Conservation (phyloP, 1,140 invertebrate species). For the Lethrus apterus region DNA sequence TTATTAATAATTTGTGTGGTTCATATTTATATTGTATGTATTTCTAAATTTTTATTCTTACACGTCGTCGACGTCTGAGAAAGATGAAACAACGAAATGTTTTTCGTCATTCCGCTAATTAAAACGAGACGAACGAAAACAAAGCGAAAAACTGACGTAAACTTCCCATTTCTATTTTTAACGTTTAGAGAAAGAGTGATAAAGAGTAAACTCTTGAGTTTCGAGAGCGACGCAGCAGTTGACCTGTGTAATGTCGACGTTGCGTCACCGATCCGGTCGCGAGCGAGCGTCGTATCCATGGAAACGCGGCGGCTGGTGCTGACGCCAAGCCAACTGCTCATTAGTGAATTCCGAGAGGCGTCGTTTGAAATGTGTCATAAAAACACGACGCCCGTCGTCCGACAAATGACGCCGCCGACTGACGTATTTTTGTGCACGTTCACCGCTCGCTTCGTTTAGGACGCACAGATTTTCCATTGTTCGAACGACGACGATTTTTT, state of each 20-base stretch:
- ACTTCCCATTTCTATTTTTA: slow-evolving; percentile 12
- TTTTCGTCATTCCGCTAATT: slow-evolving; percentile 12
- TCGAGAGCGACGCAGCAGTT: background rate
- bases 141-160: slow-evolving; percentile 10
- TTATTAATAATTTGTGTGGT: no score
- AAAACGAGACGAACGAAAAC: slow-evolving; percentile 3
- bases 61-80: no score
- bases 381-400: slow-evolving; percentile 30
- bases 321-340: slow-evolving; percentile 38
- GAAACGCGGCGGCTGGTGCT: slow-evolving; percentile 22
- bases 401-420: slow-evolving; percentile 17
- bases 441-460: slow-evolving; percentile 11
- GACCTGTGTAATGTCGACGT: slow-evolving; percentile 5
- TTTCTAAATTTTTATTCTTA: no score
- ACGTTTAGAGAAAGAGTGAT: background rate
- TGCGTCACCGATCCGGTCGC: slow-evolving; percentile 12
- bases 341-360: slow-evolving; percentile 40
- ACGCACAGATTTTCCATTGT: slow-evolving; percentile 9
- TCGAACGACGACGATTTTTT: no score
- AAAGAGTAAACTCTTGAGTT: background rate
- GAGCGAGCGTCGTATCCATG: slow-evolving; percentile 27
- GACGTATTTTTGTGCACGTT: slow-evolving; percentile 17
- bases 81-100: no score
- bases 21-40: no score
- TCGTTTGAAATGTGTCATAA: slow-evolving; percentile 37